Base-by-base conservation (phyloP, 2,797 vertebrate genomes). In the Lepidocolaptes lacrymiger region DNA sequence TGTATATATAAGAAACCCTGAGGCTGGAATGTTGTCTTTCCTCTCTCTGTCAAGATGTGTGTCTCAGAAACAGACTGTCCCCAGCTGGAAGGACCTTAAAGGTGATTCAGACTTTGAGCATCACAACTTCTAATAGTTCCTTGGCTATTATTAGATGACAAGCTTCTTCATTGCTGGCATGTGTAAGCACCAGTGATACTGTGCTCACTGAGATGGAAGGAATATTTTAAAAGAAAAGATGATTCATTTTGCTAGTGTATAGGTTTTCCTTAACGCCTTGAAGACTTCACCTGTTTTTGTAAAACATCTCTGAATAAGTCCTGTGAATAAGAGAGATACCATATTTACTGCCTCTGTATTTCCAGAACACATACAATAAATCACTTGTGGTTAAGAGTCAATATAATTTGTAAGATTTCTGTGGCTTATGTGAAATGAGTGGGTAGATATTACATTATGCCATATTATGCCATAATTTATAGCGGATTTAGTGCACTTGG, bases 1-100 rank as follows among this genome's bases (percentile, higher is more conserved):
- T 84, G 62, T 88, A 71, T 91, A 30, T 78, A 8, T 76, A 84
- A 86, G 71, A 84, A 92, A 74, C 56, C 34, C 63, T 32, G 41
- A 82, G 74, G 59, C 55, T 76, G 44, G 44, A 88, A 67, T 73
- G 28, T 78, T 72, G 44, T 74, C 44, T 93, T 90, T 93, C 46
- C 27, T 14, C 22, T 72, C 26, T 84, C 30, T 88, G 1, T 90
- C 0, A 0, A 86, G 51, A 48, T 5, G 1, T 1, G 2, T 43
- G 22, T 84, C 66, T 92, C 69, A 85, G 78, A 89, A 91, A 54
- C 27, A 91, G 68, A 64, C 55, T 76, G 46, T 86, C 49, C 66
- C 56, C 63, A 86, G n/a, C 59, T 77, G 51, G 77, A 93, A 85
- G 55, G 59, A 84, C 59, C 71, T 91, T 92, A 95, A 95, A 91